Conservation (phyloP, 2,113 vertebrate species). For the Anolis carolinensis region DNA sequence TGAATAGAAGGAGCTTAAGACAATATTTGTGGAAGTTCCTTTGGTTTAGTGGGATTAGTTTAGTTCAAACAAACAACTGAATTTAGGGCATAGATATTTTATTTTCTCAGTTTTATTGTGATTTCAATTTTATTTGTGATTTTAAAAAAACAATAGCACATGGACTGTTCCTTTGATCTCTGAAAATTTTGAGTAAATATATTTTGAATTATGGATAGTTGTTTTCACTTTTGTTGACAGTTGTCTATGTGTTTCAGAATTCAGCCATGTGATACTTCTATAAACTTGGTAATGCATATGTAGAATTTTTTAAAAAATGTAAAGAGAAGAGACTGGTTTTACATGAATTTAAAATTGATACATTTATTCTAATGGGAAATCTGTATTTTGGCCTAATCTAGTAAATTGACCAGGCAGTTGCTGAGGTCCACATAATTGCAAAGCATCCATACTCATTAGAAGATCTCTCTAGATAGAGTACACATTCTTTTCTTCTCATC, state of each 20-base stretch:
- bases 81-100: neutral
- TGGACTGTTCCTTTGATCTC: neutral
- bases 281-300: neutral
- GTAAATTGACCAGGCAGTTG: neutral
- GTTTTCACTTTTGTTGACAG: neutral
- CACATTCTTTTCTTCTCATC: too few relatives aligned
- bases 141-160: neutral
- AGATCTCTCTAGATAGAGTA: neutral
- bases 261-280: neutral
- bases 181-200: neutral
- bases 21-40: too few relatives aligned
- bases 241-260: neutral
- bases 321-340: neutral
- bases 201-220: neutral
- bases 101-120: neutral
- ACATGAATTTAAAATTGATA: neutral
- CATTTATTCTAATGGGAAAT: neutral
- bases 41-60: too few relatives aligned
- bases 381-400: neutral
- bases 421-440: neutral
- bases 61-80: too few relatives aligned
- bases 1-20: too few relatives aligned
- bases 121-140: neutral
- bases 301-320: neutral
- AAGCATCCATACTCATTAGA: neutral